A percentile compares a stretch with the other conserved stretches of the same genome.
Conservation (phyloP, 2,888 invertebrate genomes). For the Lagria hirta region DNA sequence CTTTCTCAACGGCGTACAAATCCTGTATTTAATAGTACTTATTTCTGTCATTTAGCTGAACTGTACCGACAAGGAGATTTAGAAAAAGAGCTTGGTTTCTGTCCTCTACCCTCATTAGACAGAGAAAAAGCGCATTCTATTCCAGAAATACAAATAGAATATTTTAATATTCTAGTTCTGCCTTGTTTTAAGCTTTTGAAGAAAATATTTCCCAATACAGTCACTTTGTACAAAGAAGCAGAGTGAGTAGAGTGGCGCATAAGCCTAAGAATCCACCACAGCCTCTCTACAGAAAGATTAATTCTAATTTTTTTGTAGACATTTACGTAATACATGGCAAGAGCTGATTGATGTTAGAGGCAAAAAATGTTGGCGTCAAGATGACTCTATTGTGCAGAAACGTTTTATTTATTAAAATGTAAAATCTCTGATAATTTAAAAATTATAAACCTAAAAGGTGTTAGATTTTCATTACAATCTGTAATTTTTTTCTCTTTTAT, state of each 20-base stretch:
- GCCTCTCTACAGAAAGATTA: background rate
- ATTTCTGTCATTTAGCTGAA: constrained; percentile 4
- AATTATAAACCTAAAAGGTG: too few species aligned
- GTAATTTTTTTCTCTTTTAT: too few species aligned
- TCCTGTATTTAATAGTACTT: background rate
- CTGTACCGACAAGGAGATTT: constrained; percentile 47
- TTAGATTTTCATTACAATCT: too few species aligned
- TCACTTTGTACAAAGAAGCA: constrained; percentile 56
- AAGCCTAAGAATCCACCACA: background rate
- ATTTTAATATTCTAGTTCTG: constrained; percentile 61
- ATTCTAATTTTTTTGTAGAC: constrained; percentile 29
- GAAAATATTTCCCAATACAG: constrained; percentile 58
- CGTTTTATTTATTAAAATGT: constrained; percentile 15
- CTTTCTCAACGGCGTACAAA: too few species aligned
- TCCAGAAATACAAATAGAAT: constrained; percentile 66
- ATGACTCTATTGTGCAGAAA: constrained; percentile 51
- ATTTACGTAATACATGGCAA: constrained; percentile 60
- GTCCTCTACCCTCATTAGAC: constrained; percentile 66
- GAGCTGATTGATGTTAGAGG: constrained; percentile 62
- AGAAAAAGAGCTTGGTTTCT: constrained; percentile 61
- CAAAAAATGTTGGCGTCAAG: constrained; percentile 60
- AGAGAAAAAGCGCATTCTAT: constrained; percentile 59
- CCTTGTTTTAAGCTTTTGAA: constrained; percentile 61
- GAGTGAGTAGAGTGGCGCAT: constrained; percentile 51
- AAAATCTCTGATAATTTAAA: too few species aligned